phyloP scores from a whole-genome alignment of 2,888 invertebrate genomes.

The Caenorhabditis sp. region DNA sequence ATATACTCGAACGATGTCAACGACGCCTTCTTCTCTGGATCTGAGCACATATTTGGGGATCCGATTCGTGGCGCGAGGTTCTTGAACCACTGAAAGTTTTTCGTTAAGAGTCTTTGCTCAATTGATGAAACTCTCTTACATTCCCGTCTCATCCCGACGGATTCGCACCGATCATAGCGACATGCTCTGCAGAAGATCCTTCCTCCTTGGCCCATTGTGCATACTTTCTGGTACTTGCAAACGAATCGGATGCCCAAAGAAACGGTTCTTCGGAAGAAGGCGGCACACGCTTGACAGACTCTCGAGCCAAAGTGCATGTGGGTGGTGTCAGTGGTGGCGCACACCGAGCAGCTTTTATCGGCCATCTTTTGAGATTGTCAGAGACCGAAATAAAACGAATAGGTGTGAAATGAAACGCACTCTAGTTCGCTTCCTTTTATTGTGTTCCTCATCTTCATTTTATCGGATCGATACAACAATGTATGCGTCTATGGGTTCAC shows the following conservation, averaged over 20 bases:
- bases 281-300: constrained; percentile 59
- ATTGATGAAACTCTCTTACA: neutral
- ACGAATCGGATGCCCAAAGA: constrained; percentile 59
- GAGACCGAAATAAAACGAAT: no score
- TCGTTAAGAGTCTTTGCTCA: neutral
- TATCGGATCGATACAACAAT: no score
- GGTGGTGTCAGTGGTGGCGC: neutral
- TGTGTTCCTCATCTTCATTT: no score
- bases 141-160: neutral
- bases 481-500: no score
- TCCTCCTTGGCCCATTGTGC: neutral
- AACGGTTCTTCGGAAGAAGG: constrained; percentile 65
- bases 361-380: no score
- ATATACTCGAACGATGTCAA: neutral
- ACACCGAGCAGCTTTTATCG: constrained; percentile 22
- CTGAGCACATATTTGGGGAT: neutral
- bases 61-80: neutral
- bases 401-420: neutral
- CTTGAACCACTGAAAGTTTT: neutral
- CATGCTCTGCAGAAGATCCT: constrained; percentile 1
- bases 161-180: neutral
- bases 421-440: no score
- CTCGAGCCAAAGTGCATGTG: constrained; percentile 19
- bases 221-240: constrained; percentile 22
- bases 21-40: neutral